Evolutionary conservation across 2,113 vertebrate species (phyloP).

Genomic region (Euleptes europaea): DNA sequence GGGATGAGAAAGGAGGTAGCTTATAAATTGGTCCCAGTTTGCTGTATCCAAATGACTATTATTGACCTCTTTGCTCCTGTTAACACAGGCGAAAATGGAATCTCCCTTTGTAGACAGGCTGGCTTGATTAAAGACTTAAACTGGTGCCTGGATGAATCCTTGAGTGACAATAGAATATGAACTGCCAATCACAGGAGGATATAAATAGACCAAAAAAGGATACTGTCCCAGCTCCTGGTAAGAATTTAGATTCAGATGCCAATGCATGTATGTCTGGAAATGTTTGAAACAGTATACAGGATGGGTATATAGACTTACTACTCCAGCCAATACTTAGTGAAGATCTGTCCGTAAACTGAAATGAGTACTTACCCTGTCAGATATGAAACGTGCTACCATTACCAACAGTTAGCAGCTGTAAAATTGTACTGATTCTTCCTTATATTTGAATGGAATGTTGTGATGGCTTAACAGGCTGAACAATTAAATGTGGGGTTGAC

Average conservation of each 20-base stretch:
- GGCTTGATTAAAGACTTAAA: background rate
- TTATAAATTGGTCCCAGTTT: background rate
- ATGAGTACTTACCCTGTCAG: background rate
- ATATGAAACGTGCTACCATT: too few species aligned
- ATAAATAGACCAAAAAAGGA: background rate
- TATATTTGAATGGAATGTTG: too few species aligned
- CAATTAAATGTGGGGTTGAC: too few species aligned
- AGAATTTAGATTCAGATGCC: background rate
- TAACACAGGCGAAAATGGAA: background rate
- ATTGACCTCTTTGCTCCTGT: background rate
- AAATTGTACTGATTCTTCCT: too few species aligned
- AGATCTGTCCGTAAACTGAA: background rate
- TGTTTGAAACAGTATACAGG: background rate
- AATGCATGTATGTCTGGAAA: background rate
- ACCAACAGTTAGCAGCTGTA: too few species aligned
- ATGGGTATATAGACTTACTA: background rate
- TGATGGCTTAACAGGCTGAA: too few species aligned
- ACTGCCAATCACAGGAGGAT: background rate
- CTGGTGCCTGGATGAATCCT: background rate
- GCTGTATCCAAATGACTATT: background rate
- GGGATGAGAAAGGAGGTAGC: background rate
- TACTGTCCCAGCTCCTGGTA: background rate
- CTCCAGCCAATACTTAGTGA: background rate
- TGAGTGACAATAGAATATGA: background rate
- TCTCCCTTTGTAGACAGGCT: background rate